Conservation (phyloP, 2,113 vertebrate species). For the Ictalurus furcatus region DNA sequence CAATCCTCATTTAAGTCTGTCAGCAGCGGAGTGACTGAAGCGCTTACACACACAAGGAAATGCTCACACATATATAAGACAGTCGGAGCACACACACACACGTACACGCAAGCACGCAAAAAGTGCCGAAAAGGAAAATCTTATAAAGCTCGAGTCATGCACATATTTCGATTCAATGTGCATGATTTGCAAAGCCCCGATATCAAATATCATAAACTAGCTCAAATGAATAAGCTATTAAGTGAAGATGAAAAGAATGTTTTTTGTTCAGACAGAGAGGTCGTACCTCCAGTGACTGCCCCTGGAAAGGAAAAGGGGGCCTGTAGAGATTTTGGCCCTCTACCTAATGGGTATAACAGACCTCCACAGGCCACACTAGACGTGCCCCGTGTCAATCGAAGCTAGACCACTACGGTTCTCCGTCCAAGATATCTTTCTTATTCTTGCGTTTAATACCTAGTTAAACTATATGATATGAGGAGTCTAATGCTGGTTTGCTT, state of each 20-base stretch:
- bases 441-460: conserved; percentile 53
- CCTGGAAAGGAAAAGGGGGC: not conserved
- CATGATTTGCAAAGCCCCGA: not conserved
- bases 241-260: not conserved
- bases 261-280: conserved; percentile 5
- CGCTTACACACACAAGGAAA: conserved; percentile 39
- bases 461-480: conserved; percentile 51
- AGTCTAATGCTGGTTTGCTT: conserved; percentile 34
- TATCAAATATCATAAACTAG: not conserved
- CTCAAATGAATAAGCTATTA: conserved; percentile 4
- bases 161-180: not conserved
- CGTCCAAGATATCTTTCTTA: conserved; percentile 43
- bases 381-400: conserved; percentile 63
- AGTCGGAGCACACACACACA: conserved; percentile 11
- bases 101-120: not conserved
- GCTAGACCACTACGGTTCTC: conserved; percentile 38
- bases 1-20: conserved; percentile 71
- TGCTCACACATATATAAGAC: conserved; percentile 32
- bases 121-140: not conserved
- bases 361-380: conserved; percentile 50
- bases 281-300: not conserved
- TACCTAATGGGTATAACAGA: conserved; percentile 68
- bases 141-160: not conserved
- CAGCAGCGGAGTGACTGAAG: conserved; percentile 48
- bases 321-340: conserved; percentile 29